Conservation (phyloP, 1,140 invertebrate genomes). For the Listronotus bonariensis region DNA sequence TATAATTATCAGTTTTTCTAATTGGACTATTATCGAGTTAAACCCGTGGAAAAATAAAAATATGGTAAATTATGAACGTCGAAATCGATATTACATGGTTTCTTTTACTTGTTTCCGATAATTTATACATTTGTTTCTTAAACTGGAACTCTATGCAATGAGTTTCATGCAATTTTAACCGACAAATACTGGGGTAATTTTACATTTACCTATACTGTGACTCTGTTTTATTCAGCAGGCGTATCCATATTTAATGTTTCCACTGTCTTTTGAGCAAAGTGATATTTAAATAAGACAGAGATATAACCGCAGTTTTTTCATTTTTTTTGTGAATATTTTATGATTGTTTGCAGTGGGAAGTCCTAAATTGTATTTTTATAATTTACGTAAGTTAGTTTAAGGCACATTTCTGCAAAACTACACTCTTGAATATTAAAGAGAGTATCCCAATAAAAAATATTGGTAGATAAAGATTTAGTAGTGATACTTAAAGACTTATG, state of each 20-base stretch:
- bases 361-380: conserved; percentile 5
- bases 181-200: conserved; percentile 28
- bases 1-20: too few relatives aligned
- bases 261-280: conserved; percentile 25
- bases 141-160: conserved; percentile 23
- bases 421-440: too few relatives aligned
- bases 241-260: conserved; percentile 20
- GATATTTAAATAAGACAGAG: conserved; percentile 31
- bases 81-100: not conserved
- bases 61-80: not conserved
- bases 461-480: too few relatives aligned
- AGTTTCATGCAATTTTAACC: conserved; percentile 27
- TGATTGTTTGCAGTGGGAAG: not conserved
- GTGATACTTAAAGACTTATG: too few relatives aligned
- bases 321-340: conserved; percentile 6
- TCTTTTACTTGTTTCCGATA: conserved; percentile 19
- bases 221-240: conserved; percentile 16
- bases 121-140: conserved; percentile 28
- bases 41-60: too few relatives aligned
- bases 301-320: conserved; percentile 8
- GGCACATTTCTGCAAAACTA: too few relatives aligned
- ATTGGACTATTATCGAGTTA: too few relatives aligned
- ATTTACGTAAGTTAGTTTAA: not conserved
- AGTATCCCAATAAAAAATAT: too few relatives aligned
- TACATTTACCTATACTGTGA: conserved; percentile 20